Percentiles rank a stretch among this genome's conserved stretches.
phyloP scores from a whole-genome alignment of 2,113 vertebrate species.

The Mastomys natalensis region DNA sequence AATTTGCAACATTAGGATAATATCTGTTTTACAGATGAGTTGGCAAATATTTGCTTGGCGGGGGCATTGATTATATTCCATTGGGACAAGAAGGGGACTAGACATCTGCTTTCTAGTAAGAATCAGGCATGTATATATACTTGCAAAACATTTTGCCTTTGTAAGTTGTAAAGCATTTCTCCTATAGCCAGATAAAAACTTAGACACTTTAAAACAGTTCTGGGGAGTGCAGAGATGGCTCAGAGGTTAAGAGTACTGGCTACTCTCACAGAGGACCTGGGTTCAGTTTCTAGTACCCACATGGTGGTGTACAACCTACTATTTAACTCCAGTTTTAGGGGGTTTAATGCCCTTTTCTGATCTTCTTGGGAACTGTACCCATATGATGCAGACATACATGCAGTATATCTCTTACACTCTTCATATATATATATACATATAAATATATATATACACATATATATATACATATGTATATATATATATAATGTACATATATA shows the following conservation, averaged over 20 bases:
- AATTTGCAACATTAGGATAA: slow-evolving; percentile 19
- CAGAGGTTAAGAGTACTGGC: not conserved
- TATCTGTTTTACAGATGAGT: not conserved
- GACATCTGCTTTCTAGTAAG: not conserved
- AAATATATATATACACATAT: no score
- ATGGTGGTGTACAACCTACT: not conserved
- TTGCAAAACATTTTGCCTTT: not conserved
- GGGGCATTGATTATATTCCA: not conserved
- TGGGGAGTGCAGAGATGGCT: not conserved
- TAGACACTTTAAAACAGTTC: not conserved
- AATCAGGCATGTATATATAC: not conserved
- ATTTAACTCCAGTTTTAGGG: not conserved
- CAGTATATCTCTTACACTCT: no score
- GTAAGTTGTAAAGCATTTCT: not conserved
- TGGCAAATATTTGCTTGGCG: not conserved
- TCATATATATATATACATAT: no score
- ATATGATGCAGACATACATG: not conserved
- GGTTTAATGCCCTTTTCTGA: no score
- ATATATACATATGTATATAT: no score
- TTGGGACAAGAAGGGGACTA: not conserved
- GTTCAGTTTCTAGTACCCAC: not conserved
- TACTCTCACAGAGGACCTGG: not conserved
- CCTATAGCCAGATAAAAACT: not conserved
- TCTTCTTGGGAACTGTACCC: not conserved
- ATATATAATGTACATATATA: no score